Evolutionary conservation across 1,140 invertebrate species (phyloP), one percentile per base, ranked within the genome.

Genomic region (Coelopa frigida): DNA sequence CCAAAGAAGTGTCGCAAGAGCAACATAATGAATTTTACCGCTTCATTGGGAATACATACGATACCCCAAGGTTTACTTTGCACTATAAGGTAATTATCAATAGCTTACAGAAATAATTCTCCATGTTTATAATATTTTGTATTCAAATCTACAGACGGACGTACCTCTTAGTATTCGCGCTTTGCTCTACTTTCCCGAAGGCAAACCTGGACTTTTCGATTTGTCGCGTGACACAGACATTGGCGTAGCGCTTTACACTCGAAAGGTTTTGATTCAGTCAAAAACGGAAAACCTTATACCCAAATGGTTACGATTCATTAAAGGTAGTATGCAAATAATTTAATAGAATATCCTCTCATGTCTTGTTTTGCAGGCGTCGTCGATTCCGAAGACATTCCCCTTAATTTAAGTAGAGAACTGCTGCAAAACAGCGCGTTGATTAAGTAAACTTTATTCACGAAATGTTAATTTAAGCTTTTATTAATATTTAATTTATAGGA

Each of bases 371-470:
- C 21, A 49, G 48, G 94, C 66, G 93, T 98, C 20, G 90, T 98
- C 7, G 94, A 98, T 73, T 95, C 90, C 5, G 94, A 98, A 76
- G 94, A 98, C 64, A 97, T 98, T 76, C 95, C 94, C 8, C 74
- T 98, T 15, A 98, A 98, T 79, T 76, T 98, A 32, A 96, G 92
- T 60, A 76, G 95, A 64, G 95, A 98, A 72, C 73, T 98, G 31
- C 73, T 98, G 12, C 95, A 98, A 72, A 94, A 97, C 59, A 93
- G 89, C 68, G 77, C 81, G 20, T 75, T 98, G 2, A 95, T 98
- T 47, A 78, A 79, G 86, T 89, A 76, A 75, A 63, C 71, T 49
- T 11, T 38, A 44, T 48, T 36, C 17, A 24, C 49, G n/a, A 39
- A 4, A 39, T 3, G 14, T 20, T 22, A n/a, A 15, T 36, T 3